A percentile compares a stretch with the other conserved stretches of the same genome.
Conservation (phyloP, 2,888 invertebrate species). For the Amitus sp. region DNA sequence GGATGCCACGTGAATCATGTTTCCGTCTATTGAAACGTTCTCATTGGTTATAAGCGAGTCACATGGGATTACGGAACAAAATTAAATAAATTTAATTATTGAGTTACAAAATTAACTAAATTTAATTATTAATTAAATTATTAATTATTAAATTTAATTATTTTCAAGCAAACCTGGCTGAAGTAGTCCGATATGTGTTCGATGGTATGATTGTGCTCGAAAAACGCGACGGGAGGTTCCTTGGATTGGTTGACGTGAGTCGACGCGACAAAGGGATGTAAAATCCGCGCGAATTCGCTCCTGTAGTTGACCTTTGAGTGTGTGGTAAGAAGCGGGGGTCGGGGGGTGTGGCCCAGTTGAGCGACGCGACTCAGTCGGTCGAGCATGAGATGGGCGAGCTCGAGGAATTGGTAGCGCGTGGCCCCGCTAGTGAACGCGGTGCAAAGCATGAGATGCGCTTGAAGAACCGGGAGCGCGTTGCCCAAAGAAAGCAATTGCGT, state of each 20-base stretch:
- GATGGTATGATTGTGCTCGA: slow-evolving; percentile 53
- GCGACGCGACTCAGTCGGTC: slow-evolving; percentile 75
- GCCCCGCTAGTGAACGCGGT: slow-evolving; percentile 78
- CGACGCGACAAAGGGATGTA: slow-evolving; percentile 72
- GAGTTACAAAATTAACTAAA: too few species aligned
- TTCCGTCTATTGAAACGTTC: too few species aligned
- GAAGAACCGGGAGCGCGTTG: slow-evolving; percentile 75
- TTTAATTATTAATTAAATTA: too few species aligned
- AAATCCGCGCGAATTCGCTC: slow-evolving; percentile 72
- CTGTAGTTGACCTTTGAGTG: slow-evolving; percentile 70
- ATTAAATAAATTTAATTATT: too few species aligned
- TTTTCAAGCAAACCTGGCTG: slow-evolving; percentile 54
- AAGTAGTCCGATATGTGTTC: slow-evolving; percentile 50
- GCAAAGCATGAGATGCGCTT: slow-evolving; percentile 76
- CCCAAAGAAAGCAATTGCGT: slow-evolving; percentile 69
- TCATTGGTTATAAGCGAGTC: too few species aligned
- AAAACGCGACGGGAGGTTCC: slow-evolving; percentile 48
- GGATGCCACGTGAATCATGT: too few species aligned
- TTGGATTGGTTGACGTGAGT: slow-evolving; percentile 50
- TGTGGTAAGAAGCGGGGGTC: slow-evolving; percentile 58
- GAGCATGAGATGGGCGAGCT: slow-evolving; percentile 74
- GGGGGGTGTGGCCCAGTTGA: slow-evolving; percentile 72
- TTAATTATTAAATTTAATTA: too few species aligned
- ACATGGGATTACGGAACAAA: too few species aligned
- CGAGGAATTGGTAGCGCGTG: slow-evolving; percentile 79